These are phyloP conservation scores for Indicator maculatus DNA, from an alignment of 2,113 vertebrate genomes.

Conservation along the genomic window DNA sequence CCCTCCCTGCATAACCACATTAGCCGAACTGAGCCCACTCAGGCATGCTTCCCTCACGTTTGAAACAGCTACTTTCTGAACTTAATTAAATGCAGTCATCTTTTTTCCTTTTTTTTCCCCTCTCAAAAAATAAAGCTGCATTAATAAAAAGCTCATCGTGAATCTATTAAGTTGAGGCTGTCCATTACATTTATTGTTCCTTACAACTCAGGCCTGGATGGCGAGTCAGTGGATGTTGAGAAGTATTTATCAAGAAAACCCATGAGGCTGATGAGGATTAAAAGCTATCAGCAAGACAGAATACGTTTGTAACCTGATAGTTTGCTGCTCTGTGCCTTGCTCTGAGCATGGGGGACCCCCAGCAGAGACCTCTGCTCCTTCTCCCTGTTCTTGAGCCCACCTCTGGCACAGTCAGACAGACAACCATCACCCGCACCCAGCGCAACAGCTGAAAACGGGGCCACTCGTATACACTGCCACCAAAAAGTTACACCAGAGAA, in stretches of 20 bases:
- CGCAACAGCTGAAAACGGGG: not conserved
- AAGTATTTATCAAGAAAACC: constrained; percentile 7
- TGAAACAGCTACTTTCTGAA: not conserved
- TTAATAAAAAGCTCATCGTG: constrained; percentile 9
- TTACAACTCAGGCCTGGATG: not conserved
- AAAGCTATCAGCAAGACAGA: not conserved
- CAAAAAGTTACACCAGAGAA: not conserved
- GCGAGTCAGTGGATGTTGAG: not conserved
- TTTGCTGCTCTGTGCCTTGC: accelerated
- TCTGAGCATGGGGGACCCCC: accelerated
- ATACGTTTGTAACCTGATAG: accelerated
- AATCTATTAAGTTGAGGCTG: not conserved
- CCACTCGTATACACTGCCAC: not conserved
- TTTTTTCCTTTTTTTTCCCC: not conserved
- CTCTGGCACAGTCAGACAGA: not conserved
- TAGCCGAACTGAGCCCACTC: constrained; percentile 8
- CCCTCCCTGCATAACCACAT: not conserved
- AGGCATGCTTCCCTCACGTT: not conserved
- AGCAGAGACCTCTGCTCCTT: not conserved
- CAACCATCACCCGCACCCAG: not conserved
- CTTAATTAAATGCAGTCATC: not conserved
- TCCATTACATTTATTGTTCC: constrained; percentile 14
- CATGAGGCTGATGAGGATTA: not conserved
- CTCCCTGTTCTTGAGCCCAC: not conserved
- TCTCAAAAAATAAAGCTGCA: not conserved